A percentile compares a stretch with the other conserved stretches of the same genome.
phyloP scores from a whole-genome alignment of 2,888 invertebrate genomes.

The Drosophila affinis region DNA sequence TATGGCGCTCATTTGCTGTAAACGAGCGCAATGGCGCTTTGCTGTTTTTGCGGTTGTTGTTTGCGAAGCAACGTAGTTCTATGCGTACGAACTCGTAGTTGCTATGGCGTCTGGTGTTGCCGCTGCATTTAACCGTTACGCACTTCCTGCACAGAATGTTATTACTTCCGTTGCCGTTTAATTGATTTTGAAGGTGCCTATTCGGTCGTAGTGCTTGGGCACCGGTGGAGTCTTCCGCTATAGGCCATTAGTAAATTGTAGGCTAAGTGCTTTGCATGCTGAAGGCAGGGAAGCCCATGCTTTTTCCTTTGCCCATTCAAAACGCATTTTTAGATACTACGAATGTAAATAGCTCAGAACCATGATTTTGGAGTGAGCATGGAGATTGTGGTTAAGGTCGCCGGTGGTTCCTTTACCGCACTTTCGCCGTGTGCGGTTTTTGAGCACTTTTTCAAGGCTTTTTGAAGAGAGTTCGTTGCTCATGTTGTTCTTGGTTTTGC shows the following conservation, averaged over 20 bases:
- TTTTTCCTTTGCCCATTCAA: conserved; percentile 13
- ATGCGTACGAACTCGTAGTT: conserved; percentile 9
- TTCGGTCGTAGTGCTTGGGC: neutral
- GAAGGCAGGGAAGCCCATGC: conserved; percentile 19
- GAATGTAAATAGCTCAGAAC: conserved; percentile 54
- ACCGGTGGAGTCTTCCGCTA: conserved; percentile 50
- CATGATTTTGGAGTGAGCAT: conserved; percentile 12
- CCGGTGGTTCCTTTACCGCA: conserved; percentile 48
- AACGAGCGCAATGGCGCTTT: conserved; percentile 51
- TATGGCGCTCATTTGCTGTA: conserved; percentile 58
- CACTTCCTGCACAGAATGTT: conserved; percentile 76
- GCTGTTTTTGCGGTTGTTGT: conserved; percentile 68
- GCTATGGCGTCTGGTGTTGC: conserved; percentile 6
- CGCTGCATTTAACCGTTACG: conserved; percentile 74
- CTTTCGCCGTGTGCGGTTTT: conserved; percentile 69
- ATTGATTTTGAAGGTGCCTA: conserved; percentile 77
- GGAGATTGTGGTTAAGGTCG: conserved; percentile 49
- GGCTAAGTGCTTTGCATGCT: conserved; percentile 71
- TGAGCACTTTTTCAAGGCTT: conserved; percentile 53
- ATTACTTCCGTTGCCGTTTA: conserved; percentile 79
- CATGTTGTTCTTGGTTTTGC: neutral
- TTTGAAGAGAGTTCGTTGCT: conserved; percentile 9
- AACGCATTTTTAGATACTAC: conserved; percentile 51
- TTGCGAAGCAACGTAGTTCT: conserved; percentile 5
- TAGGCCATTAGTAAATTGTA: conserved; percentile 75